phyloP scores from a whole-genome alignment of 2,797 vertebrate species.

The Takifugu ocellatus region DNA sequence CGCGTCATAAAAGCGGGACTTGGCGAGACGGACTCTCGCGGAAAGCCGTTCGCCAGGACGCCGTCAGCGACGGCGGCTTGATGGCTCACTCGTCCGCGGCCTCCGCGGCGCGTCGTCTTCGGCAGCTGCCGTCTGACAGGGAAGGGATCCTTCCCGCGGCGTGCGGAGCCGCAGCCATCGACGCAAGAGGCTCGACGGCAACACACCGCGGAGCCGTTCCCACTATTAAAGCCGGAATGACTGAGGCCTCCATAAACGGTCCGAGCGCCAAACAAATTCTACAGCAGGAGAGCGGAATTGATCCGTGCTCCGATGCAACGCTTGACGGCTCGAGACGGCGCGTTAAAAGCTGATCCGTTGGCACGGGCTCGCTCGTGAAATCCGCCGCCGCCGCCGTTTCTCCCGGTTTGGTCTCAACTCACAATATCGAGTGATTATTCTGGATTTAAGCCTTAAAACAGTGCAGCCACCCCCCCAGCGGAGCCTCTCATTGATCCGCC shows the following conservation, averaged over 20 bases:
- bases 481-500: conserved; percentile 62
- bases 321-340: conserved; percentile 5
- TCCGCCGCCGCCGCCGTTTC: conserved; percentile 13
- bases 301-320: conserved; percentile 9
- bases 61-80: conserved; percentile 68
- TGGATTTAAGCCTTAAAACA: conserved; percentile 16
- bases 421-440: conserved; percentile 12
- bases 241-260: conserved; percentile 50
- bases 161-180: conserved; percentile 67
- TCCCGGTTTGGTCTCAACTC: conserved; percentile 20
- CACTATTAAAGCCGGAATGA: conserved; percentile 56
- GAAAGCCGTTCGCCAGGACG: conserved; percentile 64
- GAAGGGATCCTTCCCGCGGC: conserved; percentile 56
- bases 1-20: conserved; percentile 54
- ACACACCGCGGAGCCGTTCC: conserved; percentile 43
- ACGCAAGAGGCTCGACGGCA: conserved; percentile 68
- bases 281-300: conserved; percentile 14
- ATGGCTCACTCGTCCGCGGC: conserved; percentile 72
- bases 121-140: conserved; percentile 74
- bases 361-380: conserved; percentile 20
- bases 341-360: conserved; percentile 6
- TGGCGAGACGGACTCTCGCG: conserved; percentile 57
- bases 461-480: conserved; percentile 20
- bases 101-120: conserved; percentile 68
- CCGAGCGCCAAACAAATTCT: conserved; percentile 42